Evolutionary conservation across 2,888 invertebrate genomes (phyloP).

Genomic region (Nomada goodeniana): DNA sequence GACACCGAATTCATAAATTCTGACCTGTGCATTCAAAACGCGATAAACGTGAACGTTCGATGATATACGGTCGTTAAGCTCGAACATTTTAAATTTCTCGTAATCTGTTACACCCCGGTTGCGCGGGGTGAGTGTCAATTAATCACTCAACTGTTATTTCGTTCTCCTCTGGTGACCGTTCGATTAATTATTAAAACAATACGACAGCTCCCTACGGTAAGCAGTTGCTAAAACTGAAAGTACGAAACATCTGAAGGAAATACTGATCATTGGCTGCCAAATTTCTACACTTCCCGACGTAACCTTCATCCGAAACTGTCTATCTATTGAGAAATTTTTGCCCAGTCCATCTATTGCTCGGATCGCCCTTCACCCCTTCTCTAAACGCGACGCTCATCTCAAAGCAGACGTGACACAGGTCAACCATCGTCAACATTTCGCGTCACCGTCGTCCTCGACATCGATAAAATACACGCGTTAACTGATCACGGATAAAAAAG

Average conservation of each 20-base stretch:
- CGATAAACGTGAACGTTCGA: slow-evolving; percentile 35
- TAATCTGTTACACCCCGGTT: slow-evolving; percentile 15
- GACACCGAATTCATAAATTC: slow-evolving; percentile 48
- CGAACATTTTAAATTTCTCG: slow-evolving; percentile 36
- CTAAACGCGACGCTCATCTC: neutral
- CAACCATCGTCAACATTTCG: neutral
- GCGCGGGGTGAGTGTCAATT: neutral
- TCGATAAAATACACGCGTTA: slow-evolving; percentile 21
- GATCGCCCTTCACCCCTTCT: neutral
- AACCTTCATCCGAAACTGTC: no score
- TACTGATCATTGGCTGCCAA: no score
- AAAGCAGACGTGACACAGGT: neutral
- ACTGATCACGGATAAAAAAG: slow-evolving; percentile 19
- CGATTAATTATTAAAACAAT: slow-evolving; percentile 14
- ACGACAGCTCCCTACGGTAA: neutral
- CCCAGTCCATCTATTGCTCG: no score
- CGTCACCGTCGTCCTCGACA: slow-evolving; percentile 3
- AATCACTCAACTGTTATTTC: slow-evolving; percentile 7
- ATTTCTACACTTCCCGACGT: no score
- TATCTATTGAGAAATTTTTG: no score
- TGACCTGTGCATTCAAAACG: slow-evolving; percentile 42
- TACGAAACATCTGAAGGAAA: no score
- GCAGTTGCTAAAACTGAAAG: neutral
- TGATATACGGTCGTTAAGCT: slow-evolving; percentile 44
- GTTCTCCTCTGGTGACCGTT: neutral